These are phyloP conservation scores for Hyles vespertilio DNA, from an alignment of 1,140 invertebrate genomes.

Conservation along the genomic window DNA sequence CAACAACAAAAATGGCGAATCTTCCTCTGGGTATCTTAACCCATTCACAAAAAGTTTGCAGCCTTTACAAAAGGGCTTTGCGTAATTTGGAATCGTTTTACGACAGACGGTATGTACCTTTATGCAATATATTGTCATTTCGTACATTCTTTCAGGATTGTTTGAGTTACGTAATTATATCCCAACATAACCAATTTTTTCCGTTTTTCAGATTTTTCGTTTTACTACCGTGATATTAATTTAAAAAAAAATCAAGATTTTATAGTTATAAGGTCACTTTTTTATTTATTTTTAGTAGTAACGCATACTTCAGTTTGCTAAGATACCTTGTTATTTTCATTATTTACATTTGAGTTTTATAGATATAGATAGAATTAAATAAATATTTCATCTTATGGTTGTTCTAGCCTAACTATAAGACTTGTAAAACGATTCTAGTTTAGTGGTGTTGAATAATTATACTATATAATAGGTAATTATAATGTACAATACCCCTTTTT, in stretches of 20 bases:
- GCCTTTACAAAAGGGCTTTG: constrained; percentile 60
- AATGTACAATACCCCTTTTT: too few relatives aligned
- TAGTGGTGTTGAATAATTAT: too few relatives aligned
- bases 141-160: constrained; percentile 5
- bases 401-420: too few relatives aligned
- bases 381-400: too few relatives aligned
- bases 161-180: constrained; percentile 45
- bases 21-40: constrained; percentile 51
- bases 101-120: constrained; percentile 49
- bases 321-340: too few relatives aligned
- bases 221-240: background rate
- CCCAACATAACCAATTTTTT: constrained; percentile 18
- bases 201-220: constrained; percentile 15
- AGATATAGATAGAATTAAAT: too few relatives aligned
- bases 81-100: constrained; percentile 65
- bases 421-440: too few relatives aligned
- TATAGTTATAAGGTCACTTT: background rate
- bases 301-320: too few relatives aligned
- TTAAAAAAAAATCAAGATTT: background rate
- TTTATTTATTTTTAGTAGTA: background rate
- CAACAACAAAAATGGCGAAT: constrained; percentile 45
- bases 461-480: too few relatives aligned
- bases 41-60: constrained; percentile 62
- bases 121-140: background rate
- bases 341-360: too few relatives aligned